Evolutionary conservation across 1,140 invertebrate genomes (phyloP).

Genomic region (Drosophila subobscura): DNA sequence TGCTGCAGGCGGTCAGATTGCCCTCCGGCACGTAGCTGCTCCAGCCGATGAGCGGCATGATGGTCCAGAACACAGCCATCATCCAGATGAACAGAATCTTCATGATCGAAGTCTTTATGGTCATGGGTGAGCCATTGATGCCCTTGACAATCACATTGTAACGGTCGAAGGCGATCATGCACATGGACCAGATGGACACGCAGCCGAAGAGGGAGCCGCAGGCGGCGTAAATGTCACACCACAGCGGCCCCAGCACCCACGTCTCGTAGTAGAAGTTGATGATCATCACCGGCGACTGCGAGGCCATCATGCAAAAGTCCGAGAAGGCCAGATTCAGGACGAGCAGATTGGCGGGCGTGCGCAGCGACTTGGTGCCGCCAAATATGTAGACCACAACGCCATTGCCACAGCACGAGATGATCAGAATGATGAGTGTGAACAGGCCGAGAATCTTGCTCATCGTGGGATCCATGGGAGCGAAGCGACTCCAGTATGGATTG

Average conservation of each 20-base stretch:
- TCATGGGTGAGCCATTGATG: slow-evolving; percentile 88
- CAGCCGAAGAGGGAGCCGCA: slow-evolving; percentile 92
- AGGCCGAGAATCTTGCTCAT: slow-evolving; percentile 85
- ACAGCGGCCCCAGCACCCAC: slow-evolving; percentile 91
- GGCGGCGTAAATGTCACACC: slow-evolving; percentile 92
- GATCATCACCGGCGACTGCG: slow-evolving; percentile 92
- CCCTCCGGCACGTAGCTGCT: slow-evolving; percentile 92
- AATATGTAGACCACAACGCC: slow-evolving; percentile 87
- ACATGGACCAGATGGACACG: slow-evolving; percentile 94
- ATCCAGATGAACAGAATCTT: slow-evolving; percentile 89
- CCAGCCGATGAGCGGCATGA: slow-evolving; percentile 88
- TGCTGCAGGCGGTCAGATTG: slow-evolving; percentile 93
- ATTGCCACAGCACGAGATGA: slow-evolving; percentile 85
- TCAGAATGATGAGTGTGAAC: slow-evolving; percentile 67
- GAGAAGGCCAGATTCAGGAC: slow-evolving; percentile 86
- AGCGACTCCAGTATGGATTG: slow-evolving; percentile 90
- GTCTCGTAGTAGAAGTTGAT: slow-evolving; percentile 94
- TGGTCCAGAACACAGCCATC: slow-evolving; percentile 88
- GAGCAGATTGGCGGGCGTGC: slow-evolving; percentile 86
- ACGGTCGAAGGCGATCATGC: slow-evolving; percentile 92
- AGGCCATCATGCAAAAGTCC: slow-evolving; percentile 93
- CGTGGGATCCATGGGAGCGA: slow-evolving; percentile 90
- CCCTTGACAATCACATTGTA: slow-evolving; percentile 94
- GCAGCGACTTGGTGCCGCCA: slow-evolving; percentile 85
- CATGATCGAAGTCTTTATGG: slow-evolving; percentile 87